Evolutionary conservation across 2,113 vertebrate genomes (phyloP), one percentile per base, ranked within the genome.

Genomic region (Meles meles): DNA sequence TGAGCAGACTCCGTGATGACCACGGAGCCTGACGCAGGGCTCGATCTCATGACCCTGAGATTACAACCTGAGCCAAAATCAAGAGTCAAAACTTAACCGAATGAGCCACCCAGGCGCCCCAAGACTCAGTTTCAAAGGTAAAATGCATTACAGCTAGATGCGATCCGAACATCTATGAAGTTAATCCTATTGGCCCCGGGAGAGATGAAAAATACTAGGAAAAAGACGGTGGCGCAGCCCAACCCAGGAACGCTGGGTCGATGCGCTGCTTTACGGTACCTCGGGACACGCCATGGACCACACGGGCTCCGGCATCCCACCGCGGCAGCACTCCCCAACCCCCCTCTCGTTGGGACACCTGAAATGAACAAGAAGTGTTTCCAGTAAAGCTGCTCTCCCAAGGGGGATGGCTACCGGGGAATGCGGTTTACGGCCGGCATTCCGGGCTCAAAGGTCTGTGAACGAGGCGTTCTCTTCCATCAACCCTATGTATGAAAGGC

Each of bases 381-480:
- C 17, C 81, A 0, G 61, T 2, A 25, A 13, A 0, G 0, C 0
- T 5, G 34, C 3, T 6, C 7, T 5, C 6, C 34, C 52, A 10
- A 25, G 49, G 63, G 34, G 39, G 6, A 23, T 0, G 21, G 55
- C 15, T 42, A 27, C 76, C 0, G 9, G 18, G 1, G 0, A 2
- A 3, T 0, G 2, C 1, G 20, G 31, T 8, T 27, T 4, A 20
- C 29, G 0, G 25, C 0, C 37, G 25, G 29, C 52, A 0, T 5
- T 14, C 31, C 17, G 0, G 7, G 65, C 65, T 39, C 31, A 31
- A 11, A 47, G 7, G 34, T 29, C 7, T 20, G 74, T 1, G 15
- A 39, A 52, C 6, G 2, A 5, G 37, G 13, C 42, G 8, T 29
- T 59, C 49, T 89, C 34, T 17, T 39, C 37, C 55, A 21, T 12